Base-by-base conservation (phyloP, 2,888 invertebrate genomes). In the Beris morrisii region DNA sequence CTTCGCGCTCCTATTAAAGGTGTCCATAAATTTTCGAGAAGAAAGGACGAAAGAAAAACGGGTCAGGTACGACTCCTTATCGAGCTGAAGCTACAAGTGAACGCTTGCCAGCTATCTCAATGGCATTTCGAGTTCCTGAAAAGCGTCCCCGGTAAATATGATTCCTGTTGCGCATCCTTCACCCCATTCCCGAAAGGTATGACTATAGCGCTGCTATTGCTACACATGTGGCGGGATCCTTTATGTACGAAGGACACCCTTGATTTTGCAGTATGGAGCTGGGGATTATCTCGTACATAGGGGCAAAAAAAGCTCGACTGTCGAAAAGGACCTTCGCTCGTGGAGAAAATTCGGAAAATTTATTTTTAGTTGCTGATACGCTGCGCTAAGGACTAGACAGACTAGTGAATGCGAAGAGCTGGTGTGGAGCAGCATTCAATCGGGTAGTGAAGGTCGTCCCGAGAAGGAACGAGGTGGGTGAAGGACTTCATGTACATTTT, bases 161-260 rank as follows among this genome's bases (percentile, higher is more conserved):
- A 55, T 61, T 57, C 67, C 67, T 69, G 69, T 69, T 69, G 69
- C 69, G 69, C 69, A 69, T 67, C 67, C 64, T 54, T 69, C 43
- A 59, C 44, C 55, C 28, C 46, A 38, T 44, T 22, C 30, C 58
- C 13, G 46, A 58, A 9, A n/a, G 48, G 48, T 22, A 22, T 22
- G 22, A 22, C 22, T 22, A 22, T 22, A 22, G 22, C 22, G 22
- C 22, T 48, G 3, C 15, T 48, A 15, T 48, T 12, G 13, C 3
- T 22, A 22, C 22, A 6, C 15, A 48, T 48, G n/a, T 15, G 12
- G 3, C 12, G n/a, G 9, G 15, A 38, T 38, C 38, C 48, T 38
- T 38, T 5, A 9, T 38, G 38, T 38, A 9, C 7, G 38, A 38
- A 7, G 38, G 38, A 7, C n/a, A n/a, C 38, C 22, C 22, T 22